A percentile compares a stretch with the other conserved stretches of the same genome.
Conservation (phyloP, 1,140 invertebrate genomes). For the Orius laevigatus region DNA sequence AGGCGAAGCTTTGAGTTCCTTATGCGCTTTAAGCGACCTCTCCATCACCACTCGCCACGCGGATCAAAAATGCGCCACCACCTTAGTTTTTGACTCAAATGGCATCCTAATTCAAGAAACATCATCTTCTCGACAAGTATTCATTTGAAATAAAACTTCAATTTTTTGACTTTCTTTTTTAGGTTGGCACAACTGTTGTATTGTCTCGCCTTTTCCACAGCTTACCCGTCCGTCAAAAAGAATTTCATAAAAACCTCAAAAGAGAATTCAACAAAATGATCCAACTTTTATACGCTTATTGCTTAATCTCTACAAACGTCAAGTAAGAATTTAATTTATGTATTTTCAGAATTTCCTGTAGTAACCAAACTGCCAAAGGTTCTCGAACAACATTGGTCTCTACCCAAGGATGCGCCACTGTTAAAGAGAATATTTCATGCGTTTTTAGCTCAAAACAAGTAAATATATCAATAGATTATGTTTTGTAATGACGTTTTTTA, state of each 20-base stretch:
- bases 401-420: conserved; percentile 48
- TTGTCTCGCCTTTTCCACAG: conserved; percentile 76
- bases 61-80: conserved; percentile 37
- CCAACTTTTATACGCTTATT: conserved; percentile 81
- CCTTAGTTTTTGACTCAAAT: conserved; percentile 65
- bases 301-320: conserved; percentile 64
- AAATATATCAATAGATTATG: background rate
- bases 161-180: conserved; percentile 33
- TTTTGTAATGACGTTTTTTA: conserved; percentile 17
- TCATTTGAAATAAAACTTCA: background rate
- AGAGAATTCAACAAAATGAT: conserved; percentile 84
- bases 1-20: conserved; percentile 91
- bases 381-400: conserved; percentile 46
- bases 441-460: conserved; percentile 81
- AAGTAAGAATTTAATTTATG: conserved; percentile 32
- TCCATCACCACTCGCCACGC: conserved; percentile 60
- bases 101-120: conserved; percentile 52
- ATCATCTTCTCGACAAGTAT: conserved; percentile 52
- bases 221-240: conserved; percentile 82
- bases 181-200: conserved; percentile 78
- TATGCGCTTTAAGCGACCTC: conserved; percentile 75
- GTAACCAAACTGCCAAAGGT: conserved; percentile 50
- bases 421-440: conserved; percentile 68
- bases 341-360: conserved; percentile 52
- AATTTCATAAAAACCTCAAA: conserved; percentile 80